A percentile compares a stretch with the other conserved stretches of the same genome.
Evolutionary conservation across 2,888 invertebrate species (phyloP).

Genomic region (Strigamia crassipes): DNA sequence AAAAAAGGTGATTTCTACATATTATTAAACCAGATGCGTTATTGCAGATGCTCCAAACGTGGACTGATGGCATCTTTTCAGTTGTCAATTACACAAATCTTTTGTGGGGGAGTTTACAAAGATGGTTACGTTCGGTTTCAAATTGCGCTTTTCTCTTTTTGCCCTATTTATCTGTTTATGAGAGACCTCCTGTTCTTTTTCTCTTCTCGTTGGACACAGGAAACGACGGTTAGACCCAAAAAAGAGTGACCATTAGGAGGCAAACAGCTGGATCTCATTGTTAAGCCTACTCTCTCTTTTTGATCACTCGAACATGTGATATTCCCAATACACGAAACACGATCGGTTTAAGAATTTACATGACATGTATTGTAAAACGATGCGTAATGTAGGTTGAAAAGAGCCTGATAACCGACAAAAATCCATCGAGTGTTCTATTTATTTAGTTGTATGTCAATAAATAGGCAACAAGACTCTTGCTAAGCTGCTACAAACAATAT

Average conservation of each 20-base stretch:
- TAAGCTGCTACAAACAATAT: not conserved
- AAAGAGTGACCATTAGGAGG: conserved; percentile 21
- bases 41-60: conserved; percentile 5
- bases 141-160: conserved; percentile 35
- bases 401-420: not conserved
- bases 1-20: not conserved
- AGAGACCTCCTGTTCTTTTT: conserved; percentile 2
- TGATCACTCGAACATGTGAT: not conserved
- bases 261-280: conserved; percentile 25
- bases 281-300: not conserved
- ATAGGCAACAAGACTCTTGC: not conserved
- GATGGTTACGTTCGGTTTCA: conserved; percentile 8
- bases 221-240: conserved; percentile 14
- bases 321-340: not conserved
- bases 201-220: conserved; percentile 1
- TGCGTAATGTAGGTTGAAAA: not conserved
- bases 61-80: conserved; percentile 27
- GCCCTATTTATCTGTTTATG: conserved; percentile 25
- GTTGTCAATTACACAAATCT: conserved; percentile 20
- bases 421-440: not conserved
- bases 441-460: not conserved
- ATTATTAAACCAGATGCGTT: not conserved
- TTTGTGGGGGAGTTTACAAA: conserved; percentile 28
- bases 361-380: not conserved
- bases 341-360: not conserved